Conservation (phyloP, 2,113 vertebrate genomes). For the Saimiri boliviensis region DNA sequence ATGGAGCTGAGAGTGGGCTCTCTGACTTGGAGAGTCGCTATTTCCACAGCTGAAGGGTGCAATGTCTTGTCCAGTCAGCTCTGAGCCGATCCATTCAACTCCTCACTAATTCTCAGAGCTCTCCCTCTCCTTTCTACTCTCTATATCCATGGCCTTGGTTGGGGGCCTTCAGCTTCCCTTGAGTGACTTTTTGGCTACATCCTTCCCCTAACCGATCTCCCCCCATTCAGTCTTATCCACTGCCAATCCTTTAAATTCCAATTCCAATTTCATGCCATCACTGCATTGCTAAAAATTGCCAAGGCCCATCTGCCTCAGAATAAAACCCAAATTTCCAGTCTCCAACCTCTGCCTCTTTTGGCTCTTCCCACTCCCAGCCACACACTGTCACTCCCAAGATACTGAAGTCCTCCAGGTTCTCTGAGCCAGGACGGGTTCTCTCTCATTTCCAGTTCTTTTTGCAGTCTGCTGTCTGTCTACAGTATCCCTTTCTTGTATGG, state of each 20-base stretch:
- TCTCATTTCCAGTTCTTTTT: neutral
- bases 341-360: neutral
- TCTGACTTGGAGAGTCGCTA: neutral
- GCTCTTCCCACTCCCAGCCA: neutral
- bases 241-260: neutral
- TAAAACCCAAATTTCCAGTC: neutral
- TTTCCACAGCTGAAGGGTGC: neutral
- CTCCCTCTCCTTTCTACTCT: too few relatives aligned
- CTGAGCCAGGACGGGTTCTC: neutral
- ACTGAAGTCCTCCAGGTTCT: accelerated
- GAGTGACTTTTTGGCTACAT: neutral
- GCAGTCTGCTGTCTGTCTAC: neutral
- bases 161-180: neutral
- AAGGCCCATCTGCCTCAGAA: neutral
- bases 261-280: neutral
- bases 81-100: neutral
- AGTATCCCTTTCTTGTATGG: neutral
- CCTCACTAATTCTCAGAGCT: neutral
- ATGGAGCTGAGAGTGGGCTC: neutral
- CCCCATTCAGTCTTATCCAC: neutral
- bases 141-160: neutral
- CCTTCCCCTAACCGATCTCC: too few relatives aligned
- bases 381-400: neutral
- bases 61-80: neutral
- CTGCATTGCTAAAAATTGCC: neutral